Evolutionary conservation across 2,888 invertebrate species (phyloP), one percentile per base, ranked within the genome.

Genomic region (Chironomus riparius): DNA sequence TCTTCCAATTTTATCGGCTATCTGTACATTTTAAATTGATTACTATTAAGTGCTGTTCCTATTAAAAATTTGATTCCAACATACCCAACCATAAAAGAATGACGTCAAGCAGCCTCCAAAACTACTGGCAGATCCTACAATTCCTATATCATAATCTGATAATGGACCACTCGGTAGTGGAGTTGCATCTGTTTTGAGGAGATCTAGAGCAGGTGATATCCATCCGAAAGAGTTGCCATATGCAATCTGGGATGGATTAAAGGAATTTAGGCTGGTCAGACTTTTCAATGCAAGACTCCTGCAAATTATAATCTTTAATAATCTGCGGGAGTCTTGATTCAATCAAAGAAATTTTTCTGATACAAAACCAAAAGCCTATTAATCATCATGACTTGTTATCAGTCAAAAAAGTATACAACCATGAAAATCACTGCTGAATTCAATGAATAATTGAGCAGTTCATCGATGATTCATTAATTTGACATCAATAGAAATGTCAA

Each of bases 191-290:
- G 48, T 24, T 28, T 28, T 65, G 21, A 73, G 69, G 1, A 72
- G 68, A 4, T 74, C 77, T 12, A 77, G 13, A 13, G 77, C 77
- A 5, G 78, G 77, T 10, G 78, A 78, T 12, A 78, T 50, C 79
- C 79, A 79, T 18, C 78, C 78, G 2, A 79, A 71, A 2, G 74
- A 75, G 4, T 77, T 70, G n/a, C 78, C 79, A n/a, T 77, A 77
- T 15, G 77, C 68, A 47, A 78, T 0, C 74, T 73, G 13, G n/a
- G 5, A 10, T 3, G 4, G 24, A 24, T 24, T 2, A 24, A 28
- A 4, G 28, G 5, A 28, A 28, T 28, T 4, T n/a, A n/a, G n/a
- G n/a, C n/a, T n/a, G n/a, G n/a, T n/a, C n/a, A n/a, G n/a, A n/a
- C n/a, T n/a, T n/a, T n/a, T n/a, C n/a, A n/a, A n/a, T n/a, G n/a